Conservation (phyloP, 92 coral and sea anemone species). For the Porites rus region DNA sequence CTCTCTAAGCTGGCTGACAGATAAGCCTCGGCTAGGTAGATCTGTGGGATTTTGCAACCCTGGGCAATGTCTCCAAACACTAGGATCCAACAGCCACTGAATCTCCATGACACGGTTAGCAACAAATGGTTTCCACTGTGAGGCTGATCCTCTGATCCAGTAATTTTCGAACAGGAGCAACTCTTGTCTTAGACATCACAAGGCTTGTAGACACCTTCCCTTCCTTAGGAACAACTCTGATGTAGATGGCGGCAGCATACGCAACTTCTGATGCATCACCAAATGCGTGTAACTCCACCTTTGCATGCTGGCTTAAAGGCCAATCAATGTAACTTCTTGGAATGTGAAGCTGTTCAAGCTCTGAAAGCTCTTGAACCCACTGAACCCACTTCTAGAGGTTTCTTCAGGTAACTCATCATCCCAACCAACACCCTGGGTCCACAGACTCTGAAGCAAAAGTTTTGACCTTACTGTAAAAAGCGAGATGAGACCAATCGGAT, state of each 20-base stretch:
- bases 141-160: conserved; percentile 36
- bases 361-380: conserved; percentile 38
- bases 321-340: conserved; percentile 37
- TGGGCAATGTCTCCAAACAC: conserved; percentile 40
- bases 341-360: conserved; percentile 29
- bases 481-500: too few relatives aligned
- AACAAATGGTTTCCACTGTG: conserved; percentile 45
- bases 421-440: conserved; percentile 56
- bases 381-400: conserved; percentile 26
- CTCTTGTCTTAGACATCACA: not conserved
- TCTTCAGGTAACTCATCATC: conserved; percentile 35
- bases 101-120: conserved; percentile 36
- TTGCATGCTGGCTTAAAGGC: conserved; percentile 15
- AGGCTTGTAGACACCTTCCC: conserved; percentile 29
- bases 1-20: conserved; percentile 10
- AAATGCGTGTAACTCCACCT: conserved; percentile 57
- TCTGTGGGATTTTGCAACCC: conserved; percentile 47
- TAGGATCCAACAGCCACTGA: not conserved
- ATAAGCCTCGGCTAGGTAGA: conserved; percentile 43
- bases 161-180: not conserved
- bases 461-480: conserved; percentile 45
- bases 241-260: conserved; percentile 55
- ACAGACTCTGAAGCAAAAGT: conserved; percentile 38
- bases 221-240: conserved; percentile 43
- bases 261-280: conserved; percentile 63